A percentile compares a stretch with the other conserved stretches of the same genome.
Evolutionary conservation across 2,888 invertebrate species (phyloP).

Genomic region (Acrobasis suavella): DNA sequence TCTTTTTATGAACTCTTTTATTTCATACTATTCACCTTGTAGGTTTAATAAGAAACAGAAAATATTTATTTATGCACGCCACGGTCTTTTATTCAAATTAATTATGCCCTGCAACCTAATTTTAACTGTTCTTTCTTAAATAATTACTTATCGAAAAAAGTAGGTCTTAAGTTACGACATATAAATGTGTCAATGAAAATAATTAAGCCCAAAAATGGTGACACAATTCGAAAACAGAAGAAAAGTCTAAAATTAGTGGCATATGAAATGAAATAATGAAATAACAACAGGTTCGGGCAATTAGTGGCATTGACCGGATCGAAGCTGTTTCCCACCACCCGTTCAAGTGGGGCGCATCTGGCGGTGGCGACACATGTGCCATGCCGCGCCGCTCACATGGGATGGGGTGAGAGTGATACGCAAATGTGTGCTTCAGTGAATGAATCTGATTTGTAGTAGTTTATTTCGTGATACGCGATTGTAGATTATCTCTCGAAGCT

Average conservation of each 20-base stretch:
- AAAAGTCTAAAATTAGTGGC: slow-evolving; percentile 1
- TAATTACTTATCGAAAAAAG: too few relatives aligned
- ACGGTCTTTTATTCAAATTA: too few relatives aligned
- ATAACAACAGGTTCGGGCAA: slow-evolving; percentile 14
- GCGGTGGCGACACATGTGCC: slow-evolving; percentile 57
- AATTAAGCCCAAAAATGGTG: neutral
- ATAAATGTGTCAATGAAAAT: neutral
- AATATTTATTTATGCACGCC: too few relatives aligned
- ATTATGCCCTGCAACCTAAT: too few relatives aligned
- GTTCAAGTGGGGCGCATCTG: slow-evolving; percentile 73
- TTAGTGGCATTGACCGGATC: slow-evolving; percentile 24
- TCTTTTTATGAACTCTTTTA: too few relatives aligned
- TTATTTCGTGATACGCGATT: neutral
- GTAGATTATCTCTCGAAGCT: neutral
- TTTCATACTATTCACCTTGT: too few relatives aligned
- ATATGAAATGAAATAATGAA: slow-evolving; percentile 10
- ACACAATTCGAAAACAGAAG: neutral
- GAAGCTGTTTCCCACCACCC: slow-evolving; percentile 58
- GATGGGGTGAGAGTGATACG: slow-evolving; percentile 20
- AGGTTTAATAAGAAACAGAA: too few relatives aligned
- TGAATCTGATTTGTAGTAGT: slow-evolving; percentile 7
- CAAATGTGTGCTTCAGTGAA: slow-evolving; percentile 15
- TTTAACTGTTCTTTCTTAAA: too few relatives aligned
- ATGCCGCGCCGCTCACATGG: neutral
- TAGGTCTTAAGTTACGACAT: too few relatives aligned